phyloP scores from a whole-genome alignment of 2,797 vertebrate genomes.

The Meda fulgida region DNA sequence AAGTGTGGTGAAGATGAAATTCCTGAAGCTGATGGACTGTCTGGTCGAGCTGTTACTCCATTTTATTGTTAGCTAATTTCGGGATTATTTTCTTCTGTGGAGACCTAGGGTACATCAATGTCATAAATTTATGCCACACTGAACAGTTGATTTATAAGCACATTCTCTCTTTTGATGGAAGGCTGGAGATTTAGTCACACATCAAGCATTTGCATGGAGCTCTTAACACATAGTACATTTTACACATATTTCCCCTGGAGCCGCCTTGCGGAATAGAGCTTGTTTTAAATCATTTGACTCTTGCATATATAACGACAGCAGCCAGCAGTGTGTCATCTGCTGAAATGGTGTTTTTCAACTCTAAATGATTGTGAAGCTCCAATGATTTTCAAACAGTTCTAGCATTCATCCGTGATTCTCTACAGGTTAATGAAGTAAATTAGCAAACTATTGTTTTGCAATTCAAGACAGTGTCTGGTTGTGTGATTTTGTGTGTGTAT shows the following conservation, averaged over 20 bases:
- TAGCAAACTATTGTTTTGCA: not conserved
- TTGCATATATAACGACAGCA: not conserved
- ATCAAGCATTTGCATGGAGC: not conserved
- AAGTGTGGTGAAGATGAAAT: conserved; percentile 40
- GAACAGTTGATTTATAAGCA: not conserved
- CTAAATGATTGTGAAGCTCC: conserved; percentile 7
- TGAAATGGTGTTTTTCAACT: conserved; percentile 8
- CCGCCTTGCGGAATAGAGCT: conserved; percentile 3
- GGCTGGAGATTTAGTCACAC: not conserved
- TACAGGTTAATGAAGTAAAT: conserved; percentile 4
- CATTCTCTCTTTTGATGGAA: not conserved
- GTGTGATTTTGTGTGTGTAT: not conserved
- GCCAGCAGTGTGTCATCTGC: conserved; percentile 14
- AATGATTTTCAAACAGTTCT: not conserved
- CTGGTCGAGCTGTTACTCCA: not conserved
- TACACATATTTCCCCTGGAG: conserved; percentile 14
- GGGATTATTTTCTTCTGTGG: not conserved
- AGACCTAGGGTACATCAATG: not conserved
- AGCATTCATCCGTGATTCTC: not conserved
- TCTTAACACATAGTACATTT: conserved; percentile 17
- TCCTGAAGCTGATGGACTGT: not conserved
- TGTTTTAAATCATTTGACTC: conserved; percentile 24
- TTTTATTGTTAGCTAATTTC: conserved; percentile 11
- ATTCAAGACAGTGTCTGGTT: not conserved
- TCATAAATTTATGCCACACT: not conserved